Conservation (phyloP, 1,140 invertebrate genomes). For the Vanessa atalanta region DNA sequence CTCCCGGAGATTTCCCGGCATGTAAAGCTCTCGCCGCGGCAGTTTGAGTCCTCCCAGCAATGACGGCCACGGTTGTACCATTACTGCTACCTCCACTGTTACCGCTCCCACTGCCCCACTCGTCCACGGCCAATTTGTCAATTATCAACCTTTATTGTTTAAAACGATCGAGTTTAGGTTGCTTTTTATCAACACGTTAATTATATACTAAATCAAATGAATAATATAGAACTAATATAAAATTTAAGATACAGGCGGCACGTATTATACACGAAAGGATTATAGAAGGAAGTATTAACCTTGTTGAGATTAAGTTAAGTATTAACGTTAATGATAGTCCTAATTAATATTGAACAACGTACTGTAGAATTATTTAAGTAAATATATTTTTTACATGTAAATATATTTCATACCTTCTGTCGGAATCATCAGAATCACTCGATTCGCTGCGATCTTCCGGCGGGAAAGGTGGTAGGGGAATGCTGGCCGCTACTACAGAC, state of each 20-base stretch:
- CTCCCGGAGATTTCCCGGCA: slow-evolving; percentile 70
- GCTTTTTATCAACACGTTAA: no score
- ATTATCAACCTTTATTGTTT: slow-evolving; percentile 69
- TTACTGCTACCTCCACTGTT: slow-evolving; percentile 27
- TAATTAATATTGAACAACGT: no score
- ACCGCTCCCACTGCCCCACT: slow-evolving; percentile 59
- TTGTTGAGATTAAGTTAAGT: no score
- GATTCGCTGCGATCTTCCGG: slow-evolving; percentile 75
- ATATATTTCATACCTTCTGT: slow-evolving; percentile 81
- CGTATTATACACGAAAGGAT: no score
- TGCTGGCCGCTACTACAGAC: slow-evolving; percentile 57
- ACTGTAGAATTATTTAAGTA: not conserved
- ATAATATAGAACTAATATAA: no score
- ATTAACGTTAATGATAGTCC: no score
- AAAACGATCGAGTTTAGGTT: not conserved
- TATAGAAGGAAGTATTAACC: no score
- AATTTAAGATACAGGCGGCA: no score
- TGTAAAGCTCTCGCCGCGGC: slow-evolving; percentile 54
- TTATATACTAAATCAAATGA: no score
- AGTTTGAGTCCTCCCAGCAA: slow-evolving; percentile 23
- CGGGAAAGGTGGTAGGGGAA: slow-evolving; percentile 65
- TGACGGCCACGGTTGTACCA: slow-evolving; percentile 28
- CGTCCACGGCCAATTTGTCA: slow-evolving; percentile 75
- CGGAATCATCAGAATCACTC: slow-evolving; percentile 87
- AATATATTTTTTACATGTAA: not conserved